phyloP scores from a whole-genome alignment of 2,113 vertebrate genomes.

The Menura novaehollandiae region DNA sequence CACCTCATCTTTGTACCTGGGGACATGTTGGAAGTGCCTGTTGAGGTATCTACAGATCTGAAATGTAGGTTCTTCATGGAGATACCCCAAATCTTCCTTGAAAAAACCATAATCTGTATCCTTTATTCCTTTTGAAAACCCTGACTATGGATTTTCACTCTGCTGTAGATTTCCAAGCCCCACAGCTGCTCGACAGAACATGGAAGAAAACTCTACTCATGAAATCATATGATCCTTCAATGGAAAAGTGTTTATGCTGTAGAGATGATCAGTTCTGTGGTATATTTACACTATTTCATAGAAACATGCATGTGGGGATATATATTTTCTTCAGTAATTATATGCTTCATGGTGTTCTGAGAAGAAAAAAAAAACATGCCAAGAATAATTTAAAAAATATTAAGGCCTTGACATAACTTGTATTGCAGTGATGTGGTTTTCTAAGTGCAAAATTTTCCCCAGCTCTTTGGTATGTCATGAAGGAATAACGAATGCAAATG shows the following conservation, averaged over 20 bases:
- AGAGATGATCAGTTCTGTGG: neutral
- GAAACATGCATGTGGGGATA: neutral
- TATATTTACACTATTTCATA: neutral
- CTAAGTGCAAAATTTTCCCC: neutral
- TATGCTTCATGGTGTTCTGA: neutral
- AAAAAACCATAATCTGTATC: neutral
- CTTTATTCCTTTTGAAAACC: neutral
- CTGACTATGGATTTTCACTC: neutral
- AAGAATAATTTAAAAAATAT: conserved; percentile 32
- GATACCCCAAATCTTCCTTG: neutral
- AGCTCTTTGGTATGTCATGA: conserved; percentile 21
- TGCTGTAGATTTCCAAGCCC: neutral
- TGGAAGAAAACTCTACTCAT: neutral
- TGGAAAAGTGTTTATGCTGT: neutral
- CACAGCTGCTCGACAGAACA: neutral
- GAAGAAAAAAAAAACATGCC: neutral
- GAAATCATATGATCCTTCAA: neutral
- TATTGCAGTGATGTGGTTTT: neutral
- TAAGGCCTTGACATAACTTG: conserved; percentile 20
- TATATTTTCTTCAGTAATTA: conserved; percentile 28
- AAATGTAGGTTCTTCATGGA: neutral
- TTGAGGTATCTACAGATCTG: neutral
- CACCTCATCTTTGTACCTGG: neutral
- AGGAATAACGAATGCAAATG: conserved; percentile 61
- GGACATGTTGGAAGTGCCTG: neutral